Base-by-base conservation (phyloP, 2,888 invertebrate species). In the Mongoloraphidia duomilia region DNA sequence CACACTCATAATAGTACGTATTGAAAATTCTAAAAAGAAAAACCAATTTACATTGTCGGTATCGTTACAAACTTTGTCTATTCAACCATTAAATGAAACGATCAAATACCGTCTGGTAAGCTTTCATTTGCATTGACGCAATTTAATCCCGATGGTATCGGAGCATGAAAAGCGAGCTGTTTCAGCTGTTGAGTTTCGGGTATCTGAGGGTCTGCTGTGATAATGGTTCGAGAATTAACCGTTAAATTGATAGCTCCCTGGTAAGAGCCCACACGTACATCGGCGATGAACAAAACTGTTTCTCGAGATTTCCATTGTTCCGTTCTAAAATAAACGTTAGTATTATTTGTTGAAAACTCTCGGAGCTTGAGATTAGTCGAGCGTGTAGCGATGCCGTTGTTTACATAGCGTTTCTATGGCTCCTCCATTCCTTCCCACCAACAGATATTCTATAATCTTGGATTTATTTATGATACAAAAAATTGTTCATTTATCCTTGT, bases 121-220 rank as follows among this genome's bases (percentile, higher is more conserved):
- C 59, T 52, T 1, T 55, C 53, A 10, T 61, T 50, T 11, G 65
- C 43, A 49, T 64, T 61, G 49, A 65, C 64, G 34, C 65, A 56
- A 50, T 64, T 59, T 42, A 61, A 61, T 11, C 57, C 59, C 6
- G 62, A 59, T 49, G 65, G 60, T 37, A 68, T 58, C 2, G 68
- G 65, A 9, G 67, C 67, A 40, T 58, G 61, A 43, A 59, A 65
- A n/a, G 76, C 71, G 56, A 74, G 75, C 2, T 72, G 65, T 33
- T 73, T 65, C 50, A 84, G 63, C 2, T 69, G 63, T 50, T 74
- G 69, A 0, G 79, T 75, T 59, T 87, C 80, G 0, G 73, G 66
- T 2, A 79, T 75, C 51, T 76, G 67, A 0, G 87, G 87, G 67
- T 87, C 79, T 61, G 84, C 86, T 3, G 82, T 86, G 51, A 88